A percentile compares a stretch with the other conserved stretches of the same genome.
Evolutionary conservation across 2,797 vertebrate species (phyloP).

Genomic region (Orestias chungarensis): DNA sequence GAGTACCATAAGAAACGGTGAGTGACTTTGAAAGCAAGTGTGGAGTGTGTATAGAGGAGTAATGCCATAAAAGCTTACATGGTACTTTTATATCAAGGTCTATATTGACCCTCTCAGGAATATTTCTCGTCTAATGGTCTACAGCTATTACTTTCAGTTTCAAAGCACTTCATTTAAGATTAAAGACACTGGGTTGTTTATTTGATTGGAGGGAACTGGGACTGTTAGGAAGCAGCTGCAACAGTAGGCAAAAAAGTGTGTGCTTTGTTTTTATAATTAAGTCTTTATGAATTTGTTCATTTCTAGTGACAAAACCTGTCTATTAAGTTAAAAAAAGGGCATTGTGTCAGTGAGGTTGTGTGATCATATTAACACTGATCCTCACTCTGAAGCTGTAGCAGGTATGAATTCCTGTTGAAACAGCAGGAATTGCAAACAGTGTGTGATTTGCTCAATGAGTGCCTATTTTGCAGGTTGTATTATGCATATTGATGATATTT

Average conservation of each 20-base stretch:
- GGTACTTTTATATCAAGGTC: constrained; percentile 28
- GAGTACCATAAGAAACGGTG: constrained; percentile 52
- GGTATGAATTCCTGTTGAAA: constrained; percentile 57
- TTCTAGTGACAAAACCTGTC: background rate
- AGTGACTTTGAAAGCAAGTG: constrained; percentile 36
- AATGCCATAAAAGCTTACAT: constrained; percentile 17
- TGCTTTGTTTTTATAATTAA: background rate
- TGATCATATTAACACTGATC: constrained; percentile 13
- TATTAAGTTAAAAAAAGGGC: background rate
- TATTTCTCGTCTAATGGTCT: constrained; percentile 15
- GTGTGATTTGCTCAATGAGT: background rate
- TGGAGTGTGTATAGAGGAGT: constrained; percentile 23
- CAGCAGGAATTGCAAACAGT: constrained; percentile 21
- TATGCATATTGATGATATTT: constrained; percentile 34
- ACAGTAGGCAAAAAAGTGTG: constrained; percentile 6
- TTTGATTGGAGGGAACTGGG: constrained; percentile 18
- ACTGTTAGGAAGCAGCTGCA: constrained; percentile 24
- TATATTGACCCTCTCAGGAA: constrained; percentile 31
- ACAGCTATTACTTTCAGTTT: constrained; percentile 38
- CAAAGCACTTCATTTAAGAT: constrained; percentile 53
- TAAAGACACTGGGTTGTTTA: constrained; percentile 19
- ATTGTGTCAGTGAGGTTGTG: constrained; percentile 8
- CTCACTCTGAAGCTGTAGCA: constrained; percentile 26
- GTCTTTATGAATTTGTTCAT: background rate
- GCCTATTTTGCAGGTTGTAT: constrained; percentile 10